Conservation (phyloP, 2,113 vertebrate species). For the Oreocharis arfaki region DNA sequence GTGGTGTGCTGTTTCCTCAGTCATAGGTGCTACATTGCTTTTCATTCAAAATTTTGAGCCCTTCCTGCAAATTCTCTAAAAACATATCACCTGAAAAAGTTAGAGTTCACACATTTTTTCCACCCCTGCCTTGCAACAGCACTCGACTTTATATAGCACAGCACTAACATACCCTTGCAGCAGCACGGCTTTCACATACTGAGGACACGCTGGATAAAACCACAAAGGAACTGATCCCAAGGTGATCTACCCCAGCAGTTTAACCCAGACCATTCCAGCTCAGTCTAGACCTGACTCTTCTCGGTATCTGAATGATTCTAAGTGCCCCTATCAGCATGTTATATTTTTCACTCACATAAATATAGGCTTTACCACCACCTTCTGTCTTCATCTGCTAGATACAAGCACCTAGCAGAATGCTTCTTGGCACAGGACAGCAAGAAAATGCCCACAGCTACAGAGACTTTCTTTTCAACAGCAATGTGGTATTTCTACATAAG, state of each 20-base stretch:
- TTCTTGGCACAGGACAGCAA: not conserved
- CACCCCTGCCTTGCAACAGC: not conserved
- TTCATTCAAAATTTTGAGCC: not conserved
- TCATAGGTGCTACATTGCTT: not conserved
- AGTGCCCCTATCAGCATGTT: not conserved
- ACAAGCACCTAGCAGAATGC: not conserved
- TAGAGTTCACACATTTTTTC: not conserved
- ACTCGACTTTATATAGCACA: not conserved
- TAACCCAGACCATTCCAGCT: not conserved
- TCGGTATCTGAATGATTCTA: not conserved
- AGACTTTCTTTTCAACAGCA: not conserved
- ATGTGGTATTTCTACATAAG: not conserved
- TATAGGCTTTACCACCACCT: not conserved
- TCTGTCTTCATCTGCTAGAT: not conserved
- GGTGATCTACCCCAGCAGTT: not conserved
- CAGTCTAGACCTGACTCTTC: not conserved
- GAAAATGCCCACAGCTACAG: not conserved
- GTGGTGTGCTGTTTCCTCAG: accelerated
- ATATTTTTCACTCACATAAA: not conserved
- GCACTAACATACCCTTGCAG: not conserved
- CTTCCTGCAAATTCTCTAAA: not conserved
- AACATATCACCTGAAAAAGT: not conserved
- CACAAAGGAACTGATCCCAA: not conserved
- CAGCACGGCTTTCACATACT: not conserved
- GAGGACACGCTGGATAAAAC: not conserved